Evolutionary conservation across 2,797 vertebrate species (phyloP).

Genomic region (Clamator glandarius): DNA sequence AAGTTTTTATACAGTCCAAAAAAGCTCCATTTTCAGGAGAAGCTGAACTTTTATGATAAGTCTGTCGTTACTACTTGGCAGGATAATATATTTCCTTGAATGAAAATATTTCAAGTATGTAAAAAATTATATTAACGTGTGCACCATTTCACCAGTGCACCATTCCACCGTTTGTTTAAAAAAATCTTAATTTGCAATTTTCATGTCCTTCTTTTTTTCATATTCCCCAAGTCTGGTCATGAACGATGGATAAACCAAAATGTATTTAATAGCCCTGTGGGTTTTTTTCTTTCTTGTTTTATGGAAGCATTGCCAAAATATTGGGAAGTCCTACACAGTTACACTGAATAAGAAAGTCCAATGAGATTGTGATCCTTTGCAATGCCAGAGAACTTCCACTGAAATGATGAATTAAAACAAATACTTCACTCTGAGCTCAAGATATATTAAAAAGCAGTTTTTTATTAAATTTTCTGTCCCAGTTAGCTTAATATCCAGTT

Average conservation of each 20-base stretch:
- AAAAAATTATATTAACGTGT: neutral
- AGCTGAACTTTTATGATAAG: neutral
- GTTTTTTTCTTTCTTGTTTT: neutral
- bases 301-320: neutral
- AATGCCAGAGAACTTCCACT: neutral
- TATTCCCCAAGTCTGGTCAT: neutral
- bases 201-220: neutral
- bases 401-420: conserved; percentile 9
- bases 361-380: neutral
- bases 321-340: neutral
- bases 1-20: neutral
- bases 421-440: conserved; percentile 43
- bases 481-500: conserved; percentile 58
- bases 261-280: neutral
- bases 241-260: neutral
- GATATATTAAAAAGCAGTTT: conserved; percentile 11
- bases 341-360: neutral
- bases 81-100: neutral
- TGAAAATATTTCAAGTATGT: neutral
- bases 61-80: neutral
- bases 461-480: conserved; percentile 50
- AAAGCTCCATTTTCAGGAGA: neutral
- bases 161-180: neutral
- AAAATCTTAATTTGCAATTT: neutral
- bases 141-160: neutral